These are phyloP conservation scores for Tipula confusa DNA, from an alignment of 2,888 invertebrate genomes.

Conservation along the genomic window DNA sequence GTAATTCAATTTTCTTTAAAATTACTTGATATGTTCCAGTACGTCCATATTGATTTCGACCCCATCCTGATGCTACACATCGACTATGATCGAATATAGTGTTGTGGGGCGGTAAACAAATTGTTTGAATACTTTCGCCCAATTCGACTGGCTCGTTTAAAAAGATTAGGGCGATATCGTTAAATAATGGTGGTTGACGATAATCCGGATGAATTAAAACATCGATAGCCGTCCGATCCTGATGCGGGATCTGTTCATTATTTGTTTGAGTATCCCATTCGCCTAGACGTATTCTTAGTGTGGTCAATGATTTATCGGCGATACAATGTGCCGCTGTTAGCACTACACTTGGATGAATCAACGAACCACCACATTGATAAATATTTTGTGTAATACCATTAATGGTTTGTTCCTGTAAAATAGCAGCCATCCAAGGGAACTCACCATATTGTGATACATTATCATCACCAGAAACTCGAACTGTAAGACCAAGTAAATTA, in stretches of 20 bases:
- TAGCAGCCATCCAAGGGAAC: slow-evolving; percentile 55
- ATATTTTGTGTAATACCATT: slow-evolving; percentile 35
- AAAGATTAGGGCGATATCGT: slow-evolving; percentile 70
- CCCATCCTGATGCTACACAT: slow-evolving; percentile 48
- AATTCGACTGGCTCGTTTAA: slow-evolving; percentile 57
- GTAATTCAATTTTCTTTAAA: slow-evolving; percentile 66
- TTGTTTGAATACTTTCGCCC: slow-evolving; percentile 65
- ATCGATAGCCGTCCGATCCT: slow-evolving; percentile 60
- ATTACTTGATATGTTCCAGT: slow-evolving; percentile 59
- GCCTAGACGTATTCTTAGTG: slow-evolving; percentile 60
- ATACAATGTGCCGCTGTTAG: slow-evolving; percentile 81
- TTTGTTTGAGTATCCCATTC: slow-evolving; percentile 80
- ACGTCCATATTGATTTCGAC: slow-evolving; percentile 46
- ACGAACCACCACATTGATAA: slow-evolving; percentile 53
- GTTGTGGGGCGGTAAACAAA: slow-evolving; percentile 58
- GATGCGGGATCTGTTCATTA: slow-evolving; percentile 63
- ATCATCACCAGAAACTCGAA: slow-evolving; percentile 60
- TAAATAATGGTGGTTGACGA: slow-evolving; percentile 60
- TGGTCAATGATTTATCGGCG: slow-evolving; percentile 37
- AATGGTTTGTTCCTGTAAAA: slow-evolving; percentile 42
- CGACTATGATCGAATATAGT: slow-evolving; percentile 43
- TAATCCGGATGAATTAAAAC: slow-evolving; percentile 60
- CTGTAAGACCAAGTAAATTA: slow-evolving; percentile 68
- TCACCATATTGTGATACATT: slow-evolving; percentile 59
- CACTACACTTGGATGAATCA: slow-evolving; percentile 54